These are phyloP conservation scores for Alectura lathami DNA, from an alignment of 2,113 vertebrate genomes.

Conservation along the genomic window DNA sequence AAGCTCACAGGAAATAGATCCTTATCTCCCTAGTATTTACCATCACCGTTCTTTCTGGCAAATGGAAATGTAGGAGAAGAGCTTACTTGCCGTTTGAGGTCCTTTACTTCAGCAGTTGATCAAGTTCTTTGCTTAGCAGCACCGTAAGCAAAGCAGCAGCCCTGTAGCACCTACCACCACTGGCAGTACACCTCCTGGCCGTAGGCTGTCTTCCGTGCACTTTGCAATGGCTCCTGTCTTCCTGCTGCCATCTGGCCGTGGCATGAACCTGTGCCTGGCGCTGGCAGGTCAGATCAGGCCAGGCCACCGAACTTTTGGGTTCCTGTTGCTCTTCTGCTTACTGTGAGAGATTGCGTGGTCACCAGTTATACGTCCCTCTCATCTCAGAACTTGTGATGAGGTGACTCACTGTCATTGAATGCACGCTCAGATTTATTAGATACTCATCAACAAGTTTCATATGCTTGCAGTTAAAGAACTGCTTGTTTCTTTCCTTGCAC, in stretches of 20 bases:
- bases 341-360: background rate
- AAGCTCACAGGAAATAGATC: background rate
- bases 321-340: background rate
- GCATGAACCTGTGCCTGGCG: background rate
- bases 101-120: background rate
- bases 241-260: background rate
- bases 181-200: background rate
- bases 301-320: background rate
- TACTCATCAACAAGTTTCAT: background rate
- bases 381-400: background rate
- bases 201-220: background rate
- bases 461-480: constrained; percentile 2
- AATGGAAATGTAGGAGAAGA: background rate
- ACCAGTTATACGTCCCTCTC: background rate
- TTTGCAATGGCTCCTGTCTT: background rate
- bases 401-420: constrained; percentile 16
- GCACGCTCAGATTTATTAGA: background rate
- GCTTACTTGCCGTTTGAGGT: background rate
- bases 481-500: constrained; percentile 4
- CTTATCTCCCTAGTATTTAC: background rate
- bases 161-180: background rate
- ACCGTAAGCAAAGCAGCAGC: background rate
- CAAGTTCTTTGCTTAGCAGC: background rate
- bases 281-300: background rate
- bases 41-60: background rate